A percentile compares a stretch with the other conserved stretches of the same genome.
phyloP scores from a whole-genome alignment of 2,888 invertebrate genomes.

The Microctonus hyperodae region DNA sequence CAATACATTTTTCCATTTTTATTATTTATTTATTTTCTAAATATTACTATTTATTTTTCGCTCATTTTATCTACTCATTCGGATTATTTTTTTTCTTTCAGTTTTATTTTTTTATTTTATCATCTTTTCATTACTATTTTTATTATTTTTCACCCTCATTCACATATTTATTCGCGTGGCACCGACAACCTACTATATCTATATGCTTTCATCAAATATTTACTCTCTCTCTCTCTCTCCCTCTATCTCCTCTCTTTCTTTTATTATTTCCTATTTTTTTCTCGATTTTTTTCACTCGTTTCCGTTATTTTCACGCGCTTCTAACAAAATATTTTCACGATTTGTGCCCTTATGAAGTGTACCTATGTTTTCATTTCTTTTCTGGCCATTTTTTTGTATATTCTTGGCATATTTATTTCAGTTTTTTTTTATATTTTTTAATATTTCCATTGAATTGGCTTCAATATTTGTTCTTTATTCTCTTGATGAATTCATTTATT shows the following conservation, averaged over 20 bases:
- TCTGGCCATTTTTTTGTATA: neutral
- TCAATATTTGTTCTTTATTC: neutral
- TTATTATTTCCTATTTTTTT: neutral
- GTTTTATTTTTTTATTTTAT: constrained; percentile 19
- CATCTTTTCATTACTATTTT: constrained; percentile 22
- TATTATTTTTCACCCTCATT: constrained; percentile 25
- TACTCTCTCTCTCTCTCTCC: constrained; percentile 26
- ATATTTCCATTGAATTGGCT: neutral
- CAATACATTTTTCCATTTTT: constrained; percentile 16
- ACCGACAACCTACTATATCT: constrained; percentile 41
- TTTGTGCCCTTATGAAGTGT: constrained; percentile 42
- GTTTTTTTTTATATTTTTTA: no score
- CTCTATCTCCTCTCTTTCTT: constrained; percentile 28
- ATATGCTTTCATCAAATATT: constrained; percentile 32
- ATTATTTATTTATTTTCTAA: no score
- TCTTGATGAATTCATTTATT: neutral
- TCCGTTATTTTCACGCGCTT: neutral
- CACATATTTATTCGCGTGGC: constrained; percentile 34
- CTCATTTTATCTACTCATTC: no score
- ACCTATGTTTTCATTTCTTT: constrained; percentile 19
- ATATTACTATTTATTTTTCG: no score
- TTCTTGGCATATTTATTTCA: no score
- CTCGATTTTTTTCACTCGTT: neutral
- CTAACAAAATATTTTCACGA: constrained; percentile 36
- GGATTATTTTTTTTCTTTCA: constrained; percentile 15